phyloP scores from a whole-genome alignment of 2,888 invertebrate genomes.

The Nomada flava region DNA sequence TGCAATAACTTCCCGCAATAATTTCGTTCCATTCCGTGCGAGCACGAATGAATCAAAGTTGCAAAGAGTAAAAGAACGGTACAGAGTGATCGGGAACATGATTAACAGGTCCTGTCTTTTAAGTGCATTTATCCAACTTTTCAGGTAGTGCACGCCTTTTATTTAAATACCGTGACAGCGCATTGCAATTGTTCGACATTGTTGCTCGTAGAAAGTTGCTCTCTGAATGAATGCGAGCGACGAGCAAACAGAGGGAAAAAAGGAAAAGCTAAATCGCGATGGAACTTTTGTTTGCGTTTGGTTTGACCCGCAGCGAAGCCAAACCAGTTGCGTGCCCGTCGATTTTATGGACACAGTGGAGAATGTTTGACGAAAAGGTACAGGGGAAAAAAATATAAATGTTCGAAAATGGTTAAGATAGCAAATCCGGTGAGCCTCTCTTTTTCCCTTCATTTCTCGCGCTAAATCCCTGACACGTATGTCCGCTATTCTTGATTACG shows the following conservation, averaged over 20 bases:
- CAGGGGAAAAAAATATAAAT: background rate
- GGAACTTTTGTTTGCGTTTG: conserved; percentile 54
- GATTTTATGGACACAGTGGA: conserved; percentile 34
- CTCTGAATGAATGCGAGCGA: conserved; percentile 5
- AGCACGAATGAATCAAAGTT: background rate
- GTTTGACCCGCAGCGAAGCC: conserved; percentile 42
- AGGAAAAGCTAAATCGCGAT: conserved; percentile 41
- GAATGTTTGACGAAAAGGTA: background rate
- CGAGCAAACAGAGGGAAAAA: background rate
- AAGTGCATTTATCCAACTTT: background rate
- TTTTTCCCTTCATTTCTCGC: background rate
- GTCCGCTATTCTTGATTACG: no score
- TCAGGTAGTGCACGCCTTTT: background rate
- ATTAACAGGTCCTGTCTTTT: background rate
- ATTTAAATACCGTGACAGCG: conserved; percentile 21
- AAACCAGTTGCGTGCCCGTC: conserved; percentile 55
- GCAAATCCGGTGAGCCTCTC: no score
- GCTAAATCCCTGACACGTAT: no score
- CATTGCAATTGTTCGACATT: background rate
- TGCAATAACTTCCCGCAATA: background rate
- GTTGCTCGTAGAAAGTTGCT: conserved; percentile 12
- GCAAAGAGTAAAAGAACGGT: background rate
- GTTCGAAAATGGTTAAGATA: background rate
- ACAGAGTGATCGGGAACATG: no score
- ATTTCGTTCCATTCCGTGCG: background rate